Evolutionary conservation across 2,797 vertebrate genomes (phyloP).

Genomic region (Chelidonichthys spinosus): DNA sequence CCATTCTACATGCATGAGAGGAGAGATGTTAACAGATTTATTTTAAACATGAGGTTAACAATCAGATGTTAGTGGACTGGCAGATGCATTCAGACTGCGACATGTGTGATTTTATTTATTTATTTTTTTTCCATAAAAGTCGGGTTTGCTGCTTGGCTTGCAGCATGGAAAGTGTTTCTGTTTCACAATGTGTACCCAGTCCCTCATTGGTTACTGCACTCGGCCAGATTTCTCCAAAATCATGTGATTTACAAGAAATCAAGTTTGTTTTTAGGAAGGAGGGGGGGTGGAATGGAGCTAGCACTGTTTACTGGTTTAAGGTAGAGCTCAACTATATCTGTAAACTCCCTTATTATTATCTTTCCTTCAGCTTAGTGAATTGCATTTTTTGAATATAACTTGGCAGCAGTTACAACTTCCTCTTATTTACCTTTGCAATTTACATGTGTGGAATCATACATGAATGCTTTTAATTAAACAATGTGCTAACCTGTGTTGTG

Average conservation of each 20-base stretch:
- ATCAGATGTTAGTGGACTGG: background rate
- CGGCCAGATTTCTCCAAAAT: constrained; percentile 63
- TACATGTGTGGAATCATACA: background rate
- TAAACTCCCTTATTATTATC: too few relatives aligned
- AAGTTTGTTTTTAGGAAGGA: background rate
- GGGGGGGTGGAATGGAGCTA: background rate
- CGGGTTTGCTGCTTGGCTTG: constrained; percentile 21
- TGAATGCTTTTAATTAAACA: background rate
- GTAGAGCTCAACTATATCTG: background rate
- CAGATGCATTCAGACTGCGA: background rate
- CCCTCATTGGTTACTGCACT: constrained; percentile 55
- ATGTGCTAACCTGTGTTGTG: background rate
- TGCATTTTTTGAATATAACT: background rate
- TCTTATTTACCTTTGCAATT: background rate
- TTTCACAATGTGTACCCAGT: constrained; percentile 71
- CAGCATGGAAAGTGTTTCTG: constrained; percentile 27
- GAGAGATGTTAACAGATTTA: constrained; percentile 6
- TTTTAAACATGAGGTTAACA: background rate
- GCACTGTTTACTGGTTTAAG: constrained; percentile 18
- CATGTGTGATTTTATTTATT: background rate
- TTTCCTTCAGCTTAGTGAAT: background rate
- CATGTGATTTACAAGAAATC: constrained; percentile 83
- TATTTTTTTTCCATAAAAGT: background rate
- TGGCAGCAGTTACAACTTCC: background rate
- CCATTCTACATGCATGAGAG: background rate